Evolutionary conservation across 2,113 vertebrate genomes (phyloP), one percentile per base, ranked within the genome.

Genomic region (Delphinapterus leucas): DNA sequence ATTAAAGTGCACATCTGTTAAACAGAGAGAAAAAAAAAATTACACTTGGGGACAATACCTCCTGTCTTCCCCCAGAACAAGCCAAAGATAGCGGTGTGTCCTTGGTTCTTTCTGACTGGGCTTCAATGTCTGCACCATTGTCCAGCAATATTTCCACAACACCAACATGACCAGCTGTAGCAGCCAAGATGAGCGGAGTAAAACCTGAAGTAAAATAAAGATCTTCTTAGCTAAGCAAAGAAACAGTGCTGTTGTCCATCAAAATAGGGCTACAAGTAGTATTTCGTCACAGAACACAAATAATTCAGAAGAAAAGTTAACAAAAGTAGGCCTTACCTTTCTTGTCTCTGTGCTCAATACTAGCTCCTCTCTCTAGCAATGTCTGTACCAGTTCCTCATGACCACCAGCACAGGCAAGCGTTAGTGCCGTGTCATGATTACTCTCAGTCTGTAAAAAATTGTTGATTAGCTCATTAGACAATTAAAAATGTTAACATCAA

Each of bases 61-160:
- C 99, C 98, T 99, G 99, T 74, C 99, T 99, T 95, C 99, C 99
- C 95, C 99, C 99, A 21, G 99, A 99, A 98, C 99, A 99, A 97
- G 99, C 99, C 98, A 99, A 98, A 89, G 99, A 99, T 97, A 99
- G 99, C 58, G 99, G 99, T 65, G 99, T 99, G 98, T 99, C 99
- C 99, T 99, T 99, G 98, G 99, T 99, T 99, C 99, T 99, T 99
- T 99, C 99, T 38, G 99, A 99, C 97, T 99, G 99, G 95, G 99
- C 99, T 99, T 99, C 99, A 95, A 99, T 99, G 98, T 99, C 99
- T 76, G 99, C 99, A 97, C 99, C 99, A 89, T 99, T 99, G 98
- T 99, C 99, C 98, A 99, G 98, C 47, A 99, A 98, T 96, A 99
- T 99, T 98, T 99, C 99, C 38, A 99, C 99, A 74, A 99, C 99